phyloP scores from a whole-genome alignment of 2,113 vertebrate genomes.

The Corythornis cristatus region DNA sequence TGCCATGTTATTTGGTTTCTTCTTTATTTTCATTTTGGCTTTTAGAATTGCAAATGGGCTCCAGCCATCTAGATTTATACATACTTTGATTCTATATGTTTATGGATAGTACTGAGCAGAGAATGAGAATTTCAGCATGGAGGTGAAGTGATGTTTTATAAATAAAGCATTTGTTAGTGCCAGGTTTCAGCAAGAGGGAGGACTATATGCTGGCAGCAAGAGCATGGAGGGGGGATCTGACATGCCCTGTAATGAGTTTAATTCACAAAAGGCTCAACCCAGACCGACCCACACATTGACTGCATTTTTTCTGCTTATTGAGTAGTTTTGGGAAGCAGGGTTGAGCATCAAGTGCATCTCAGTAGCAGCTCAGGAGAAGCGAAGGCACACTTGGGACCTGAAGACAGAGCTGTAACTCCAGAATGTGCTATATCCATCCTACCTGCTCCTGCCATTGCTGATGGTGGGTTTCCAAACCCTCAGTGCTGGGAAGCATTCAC shows the following conservation, averaged over 20 bases:
- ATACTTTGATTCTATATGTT: not conserved
- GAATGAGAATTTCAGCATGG: not conserved
- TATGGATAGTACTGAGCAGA: not conserved
- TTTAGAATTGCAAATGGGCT: slow-evolving; percentile 18
- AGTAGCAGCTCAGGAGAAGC: not conserved
- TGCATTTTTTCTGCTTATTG: not conserved
- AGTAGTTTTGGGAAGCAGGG: not conserved
- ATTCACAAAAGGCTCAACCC: not conserved
- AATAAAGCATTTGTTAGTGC: not conserved
- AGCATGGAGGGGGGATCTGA: not conserved
- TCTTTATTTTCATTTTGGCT: slow-evolving; percentile 38
- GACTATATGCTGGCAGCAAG: not conserved
- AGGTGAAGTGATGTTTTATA: not conserved
- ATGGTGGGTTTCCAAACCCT: not conserved
- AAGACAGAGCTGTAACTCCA: not conserved
- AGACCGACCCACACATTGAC: not conserved
- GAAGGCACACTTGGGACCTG: fast-evolving
- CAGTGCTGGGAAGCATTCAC: not conserved
- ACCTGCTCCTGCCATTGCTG: not conserved
- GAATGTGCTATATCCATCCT: not conserved
- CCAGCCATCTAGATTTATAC: not conserved
- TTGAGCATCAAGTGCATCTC: not conserved
- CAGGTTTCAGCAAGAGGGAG: not conserved
- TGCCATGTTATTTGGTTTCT: slow-evolving; percentile 27
- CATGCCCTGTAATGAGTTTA: not conserved